Base-by-base conservation (phyloP, 2,888 invertebrate species). In the Drosophila austrosaltans region DNA sequence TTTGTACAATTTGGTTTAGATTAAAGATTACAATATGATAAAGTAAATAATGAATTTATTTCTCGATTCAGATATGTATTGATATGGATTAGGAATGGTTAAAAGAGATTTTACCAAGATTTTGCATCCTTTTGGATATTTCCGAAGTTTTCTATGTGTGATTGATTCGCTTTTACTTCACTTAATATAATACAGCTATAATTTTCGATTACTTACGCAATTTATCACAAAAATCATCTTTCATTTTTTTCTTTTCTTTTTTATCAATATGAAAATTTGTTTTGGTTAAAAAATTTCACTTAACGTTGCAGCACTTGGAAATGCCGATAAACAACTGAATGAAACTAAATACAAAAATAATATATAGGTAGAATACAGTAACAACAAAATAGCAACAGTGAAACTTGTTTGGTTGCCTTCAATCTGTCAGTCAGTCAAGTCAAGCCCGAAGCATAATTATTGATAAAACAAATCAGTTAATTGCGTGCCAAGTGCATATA, bases 391-490 rank as follows among this genome's bases (percentile, higher is more conserved):
- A 78, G 70, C 77, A 83, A 78, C 76, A 87, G 72, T 58, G 53
- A 61, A 25, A 60, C 40, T 67, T 68, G 48, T 53, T 64, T 69
- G 53, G 56, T 66, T 72, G 70, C 61, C 69, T 75, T 61, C 69
- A 69, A 54, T 77, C 74, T 60, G 69, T 53, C 70, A 68, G 58
- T 58, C 48, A 62, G 54, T 58, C 66, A 58, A 68, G 70, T 67
- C 67, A 22, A 76, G 67, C 53, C 8, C 40, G n/a, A 78, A 78
- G 76, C 90, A 90, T 90, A 90, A 83, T 87, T 91, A 91, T 91
- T 91, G 90, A 91, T 90, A 91, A 91, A 91, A 91, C 90, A 90
- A 90, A 71, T 57, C 66, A 48, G 48, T 48, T 82, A 81, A 89
- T 82, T 86, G 77, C 73, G 86, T 77, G 79, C 72, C 74, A 79